phyloP scores from a whole-genome alignment of 2,888 invertebrate genomes.

The Agrochola litura region DNA sequence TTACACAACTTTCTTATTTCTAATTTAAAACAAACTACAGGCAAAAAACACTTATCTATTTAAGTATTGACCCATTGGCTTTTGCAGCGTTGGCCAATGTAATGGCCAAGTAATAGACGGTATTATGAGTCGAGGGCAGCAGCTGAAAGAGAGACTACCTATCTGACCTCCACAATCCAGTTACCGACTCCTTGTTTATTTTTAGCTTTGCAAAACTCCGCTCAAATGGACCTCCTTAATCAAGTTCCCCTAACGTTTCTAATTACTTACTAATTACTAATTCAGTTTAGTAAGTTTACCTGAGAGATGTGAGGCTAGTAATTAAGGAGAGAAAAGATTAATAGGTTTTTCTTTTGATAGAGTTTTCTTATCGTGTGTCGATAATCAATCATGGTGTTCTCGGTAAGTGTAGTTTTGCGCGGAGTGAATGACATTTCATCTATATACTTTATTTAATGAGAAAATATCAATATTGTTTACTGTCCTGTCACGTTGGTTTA shows the following conservation, averaged over 20 bases:
- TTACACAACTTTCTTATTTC: too few species aligned
- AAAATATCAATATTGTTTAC: not conserved
- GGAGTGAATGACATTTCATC: not conserved
- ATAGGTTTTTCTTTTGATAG: conserved; percentile 33
- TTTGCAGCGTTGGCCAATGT: too few species aligned
- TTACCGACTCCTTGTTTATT: not conserved
- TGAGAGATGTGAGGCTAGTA: not conserved
- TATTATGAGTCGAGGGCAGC: too few species aligned
- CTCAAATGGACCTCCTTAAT: not conserved
- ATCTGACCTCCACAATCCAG: not conserved
- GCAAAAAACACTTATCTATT: too few species aligned
- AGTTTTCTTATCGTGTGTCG: conserved; percentile 1
- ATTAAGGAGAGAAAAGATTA: conserved; percentile 30
- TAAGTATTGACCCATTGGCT: too few species aligned
- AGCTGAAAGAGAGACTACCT: not conserved
- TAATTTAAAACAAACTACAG: too few species aligned
- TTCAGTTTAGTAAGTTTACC: conserved; percentile 32
- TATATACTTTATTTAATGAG: not conserved
- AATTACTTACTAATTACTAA: conserved; percentile 46
- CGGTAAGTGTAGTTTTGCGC: not conserved
- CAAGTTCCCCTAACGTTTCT: conserved; percentile 11
- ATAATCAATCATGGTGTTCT: conserved; percentile 32
- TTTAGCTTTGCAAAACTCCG: not conserved
- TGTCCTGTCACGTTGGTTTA: too few species aligned
- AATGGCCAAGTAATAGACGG: too few species aligned